A percentile compares a stretch with the other conserved stretches of the same genome.
These are phyloP conservation scores for Aplochiton taeniatus DNA, from an alignment of 2,797 vertebrate species.

Conservation along the genomic window DNA sequence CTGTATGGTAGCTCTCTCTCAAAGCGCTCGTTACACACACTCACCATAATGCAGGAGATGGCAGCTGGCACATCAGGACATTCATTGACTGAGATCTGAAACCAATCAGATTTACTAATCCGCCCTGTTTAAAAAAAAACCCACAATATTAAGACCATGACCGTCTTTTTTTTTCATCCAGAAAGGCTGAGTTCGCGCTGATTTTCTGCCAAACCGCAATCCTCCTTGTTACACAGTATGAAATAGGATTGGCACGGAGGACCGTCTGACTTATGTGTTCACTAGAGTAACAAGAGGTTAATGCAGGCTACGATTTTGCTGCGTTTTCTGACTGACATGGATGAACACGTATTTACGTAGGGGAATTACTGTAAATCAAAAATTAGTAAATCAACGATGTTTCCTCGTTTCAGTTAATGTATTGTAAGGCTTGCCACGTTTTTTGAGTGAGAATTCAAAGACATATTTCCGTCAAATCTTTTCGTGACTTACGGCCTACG, in stretches of 20 bases:
- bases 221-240: constrained; percentile 52
- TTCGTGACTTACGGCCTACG: too few relatives aligned
- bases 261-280: constrained; percentile 42
- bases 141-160: constrained; percentile 51
- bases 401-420: background rate
- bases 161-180: constrained; percentile 32
- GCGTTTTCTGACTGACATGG: constrained; percentile 42
- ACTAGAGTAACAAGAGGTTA: constrained; percentile 39
- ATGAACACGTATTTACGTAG: constrained; percentile 48
- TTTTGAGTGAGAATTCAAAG: too few relatives aligned
- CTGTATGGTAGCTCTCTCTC: background rate
- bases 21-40: constrained; percentile 13
- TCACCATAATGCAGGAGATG: constrained; percentile 22
- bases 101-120: constrained; percentile 63
- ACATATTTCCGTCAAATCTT: too few relatives aligned
- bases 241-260: constrained; percentile 58
- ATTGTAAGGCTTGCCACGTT: too few relatives aligned
- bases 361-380: constrained; percentile 43
- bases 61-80: constrained; percentile 12
- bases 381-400: constrained; percentile 37
- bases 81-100: constrained; percentile 51
- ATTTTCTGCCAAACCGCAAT: constrained; percentile 57
- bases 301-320: constrained; percentile 42
- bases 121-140: constrained; percentile 23
- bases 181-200: constrained; percentile 40